Base-by-base conservation (phyloP, 2,113 vertebrate genomes). In the Poeciliopsis retropinna region DNA sequence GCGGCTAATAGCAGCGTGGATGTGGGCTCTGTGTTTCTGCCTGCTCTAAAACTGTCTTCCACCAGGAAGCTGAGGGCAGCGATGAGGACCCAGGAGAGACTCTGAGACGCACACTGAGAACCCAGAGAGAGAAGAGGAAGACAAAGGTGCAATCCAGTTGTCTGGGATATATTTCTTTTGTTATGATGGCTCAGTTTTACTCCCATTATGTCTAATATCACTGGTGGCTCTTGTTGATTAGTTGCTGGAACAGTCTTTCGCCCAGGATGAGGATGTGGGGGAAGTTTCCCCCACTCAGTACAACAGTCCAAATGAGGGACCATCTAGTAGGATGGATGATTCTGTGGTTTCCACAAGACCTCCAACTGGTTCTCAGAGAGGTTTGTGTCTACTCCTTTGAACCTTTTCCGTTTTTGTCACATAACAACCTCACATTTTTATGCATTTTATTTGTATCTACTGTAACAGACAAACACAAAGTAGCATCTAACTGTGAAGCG, bases 81-180 rank as follows among this genome's bases (percentile, higher is more conserved):
- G 90, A 94, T 0, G 87, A 94, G 4, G 88, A 92, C 6, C 87
- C 86, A 0, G 88, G 68, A 70, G 93, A 93, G 67, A 89, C 81
- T 3, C 88, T 91, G 70, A 95, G 91, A 81, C 90, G 78, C 41
- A 75, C 82, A 0, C 0, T 93, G 1, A 92, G 85, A 60, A 70
- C 82, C 0, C 92, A 92, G 79, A 92, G 94, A 63, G 92, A 91
- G 61, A 92, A 79, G 2, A 87, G 84, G 22, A 95, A 90, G 71
- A 91, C 94, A 68, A 79, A 75, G 92, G 96, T 96, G 84, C 19
- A 2, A 3, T 37, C 37, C 1, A 9, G 15, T 64, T 19, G 1
- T 64, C 15, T 62, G 27, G 29, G 1, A 19, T 72, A n/a, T n/a
- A n/a, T 41, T 3, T 25, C 29, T 28, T 30, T 72, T 41, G 2